Evolutionary conservation across 2,888 invertebrate species (phyloP), one percentile per base, ranked within the genome.

Genomic region (Polyommatus icarus): DNA sequence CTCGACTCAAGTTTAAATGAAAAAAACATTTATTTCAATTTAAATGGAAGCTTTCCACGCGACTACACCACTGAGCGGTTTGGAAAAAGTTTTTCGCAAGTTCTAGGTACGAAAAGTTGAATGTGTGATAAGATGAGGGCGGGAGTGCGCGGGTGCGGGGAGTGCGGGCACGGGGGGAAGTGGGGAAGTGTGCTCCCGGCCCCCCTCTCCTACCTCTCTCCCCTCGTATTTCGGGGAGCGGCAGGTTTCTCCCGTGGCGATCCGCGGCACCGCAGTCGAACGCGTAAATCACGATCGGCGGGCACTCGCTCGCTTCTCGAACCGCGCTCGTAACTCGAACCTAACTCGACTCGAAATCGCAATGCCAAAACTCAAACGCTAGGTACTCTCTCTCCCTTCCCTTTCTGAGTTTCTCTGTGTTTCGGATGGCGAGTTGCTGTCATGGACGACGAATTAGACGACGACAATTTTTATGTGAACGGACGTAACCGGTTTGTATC

Each of bases 401-500:
- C 50, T 50, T 54, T 75, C 75, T 75, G 54, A 24, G 50, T 75
- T 75, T 75, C 18, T 50, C 50, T 50, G 75, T 29, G 50, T 50
- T 75, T 29, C 87, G 86, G 84, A 87, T 86, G 87, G 86, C 85
- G 83, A 85, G 83, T 87, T 86, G 87, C 86, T 84, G 88, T 87
- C 85, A 93, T 93, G 93, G 92, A 92, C 78, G 79, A 80, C 79
- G 81, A 83, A 87, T 87, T 91, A 90, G 91, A 87, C 78, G 90
- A 91, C 82, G 91, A 91, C 87, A 86, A 88, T 85, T 90, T 87
- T 90, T 88, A 87, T 86, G 86, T 88, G 82, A 85, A 90, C 84
- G 91, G 90, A 90, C 86, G 88, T 85, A 89, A 84, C 82, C 90
- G 91, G 92, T 93, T 92, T 87, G 91, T 92, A 92, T 90, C 82